phyloP scores from a whole-genome alignment of 1,140 invertebrate species.

The Chionoecetes opilio region DNA sequence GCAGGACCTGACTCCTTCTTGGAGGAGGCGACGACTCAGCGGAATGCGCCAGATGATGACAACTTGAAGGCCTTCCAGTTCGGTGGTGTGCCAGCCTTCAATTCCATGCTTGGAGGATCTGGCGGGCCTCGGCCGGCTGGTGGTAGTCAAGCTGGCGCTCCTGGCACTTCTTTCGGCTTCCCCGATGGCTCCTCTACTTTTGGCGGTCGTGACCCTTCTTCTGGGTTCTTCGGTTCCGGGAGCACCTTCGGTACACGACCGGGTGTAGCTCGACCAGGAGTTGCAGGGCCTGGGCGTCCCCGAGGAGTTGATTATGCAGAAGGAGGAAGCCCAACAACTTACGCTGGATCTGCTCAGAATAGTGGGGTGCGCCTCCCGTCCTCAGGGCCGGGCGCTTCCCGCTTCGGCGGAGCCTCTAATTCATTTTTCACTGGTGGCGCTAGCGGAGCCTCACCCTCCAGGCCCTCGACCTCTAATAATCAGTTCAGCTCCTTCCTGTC shows the following conservation, averaged over 20 bases:
- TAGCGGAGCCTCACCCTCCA: not conserved
- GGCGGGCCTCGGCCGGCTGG: conserved; percentile 36
- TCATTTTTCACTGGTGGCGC: not conserved
- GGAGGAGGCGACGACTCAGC: conserved; percentile 62
- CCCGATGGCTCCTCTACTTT: conserved; percentile 39
- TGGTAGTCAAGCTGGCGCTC: not conserved
- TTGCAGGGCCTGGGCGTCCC: not conserved
- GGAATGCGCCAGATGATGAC: conserved; percentile 57
- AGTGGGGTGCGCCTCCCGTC: not conserved
- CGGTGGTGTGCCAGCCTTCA: conserved; percentile 45
- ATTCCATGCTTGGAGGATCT: not conserved
- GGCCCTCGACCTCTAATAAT: not conserved
- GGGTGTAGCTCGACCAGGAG: not conserved
- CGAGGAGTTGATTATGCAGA: not conserved
- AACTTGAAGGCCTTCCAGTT: conserved; percentile 58
- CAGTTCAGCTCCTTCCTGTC: not conserved
- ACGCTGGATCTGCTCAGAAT: not conserved
- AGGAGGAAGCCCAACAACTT: not conserved
- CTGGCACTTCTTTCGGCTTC: conserved; percentile 44
- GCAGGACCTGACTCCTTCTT: conserved; percentile 70
- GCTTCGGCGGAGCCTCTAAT: conserved; percentile 35
- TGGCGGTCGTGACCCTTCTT: conserved; percentile 18
- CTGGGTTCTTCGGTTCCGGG: conserved; percentile 20
- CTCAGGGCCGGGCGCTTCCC: not conserved
- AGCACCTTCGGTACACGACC: not conserved